phyloP scores from a whole-genome alignment of 1,140 invertebrate genomes.

The Polypedilum vanderplanki region DNA sequence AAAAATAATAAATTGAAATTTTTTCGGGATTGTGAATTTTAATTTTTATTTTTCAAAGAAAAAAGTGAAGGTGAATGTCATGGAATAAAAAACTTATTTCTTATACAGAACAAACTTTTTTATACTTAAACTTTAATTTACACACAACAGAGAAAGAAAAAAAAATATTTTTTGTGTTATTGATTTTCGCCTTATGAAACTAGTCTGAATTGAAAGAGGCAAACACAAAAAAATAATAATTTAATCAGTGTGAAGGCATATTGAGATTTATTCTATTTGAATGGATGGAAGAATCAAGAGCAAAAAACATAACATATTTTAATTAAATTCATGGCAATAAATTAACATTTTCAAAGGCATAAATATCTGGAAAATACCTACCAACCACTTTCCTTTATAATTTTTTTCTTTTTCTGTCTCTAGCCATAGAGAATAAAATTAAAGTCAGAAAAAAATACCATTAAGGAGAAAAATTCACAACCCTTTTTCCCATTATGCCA shows the following conservation, averaged over 20 bases:
- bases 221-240: background rate
- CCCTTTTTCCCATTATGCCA: constrained; percentile 22
- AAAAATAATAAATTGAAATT: background rate
- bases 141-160: too few relatives aligned
- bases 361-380: constrained; percentile 18
- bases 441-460: constrained; percentile 12
- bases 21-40: background rate
- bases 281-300: background rate
- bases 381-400: background rate
- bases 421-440: background rate
- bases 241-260: background rate
- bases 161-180: background rate
- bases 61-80: too few relatives aligned
- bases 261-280: background rate
- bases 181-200: background rate
- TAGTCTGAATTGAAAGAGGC: background rate
- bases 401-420: background rate
- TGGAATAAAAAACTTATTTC: background rate
- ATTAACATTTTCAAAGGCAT: constrained; percentile 20
- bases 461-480: constrained; percentile 16
- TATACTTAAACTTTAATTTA: too few relatives aligned
- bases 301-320: constrained; percentile 21
- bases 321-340: constrained; percentile 28
- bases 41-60: background rate
- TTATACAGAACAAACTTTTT: background rate